A percentile compares a stretch with the other conserved stretches of the same genome.
Conservation (phyloP, 2,797 vertebrate genomes). For the Catamblyrhynchus diadema region DNA sequence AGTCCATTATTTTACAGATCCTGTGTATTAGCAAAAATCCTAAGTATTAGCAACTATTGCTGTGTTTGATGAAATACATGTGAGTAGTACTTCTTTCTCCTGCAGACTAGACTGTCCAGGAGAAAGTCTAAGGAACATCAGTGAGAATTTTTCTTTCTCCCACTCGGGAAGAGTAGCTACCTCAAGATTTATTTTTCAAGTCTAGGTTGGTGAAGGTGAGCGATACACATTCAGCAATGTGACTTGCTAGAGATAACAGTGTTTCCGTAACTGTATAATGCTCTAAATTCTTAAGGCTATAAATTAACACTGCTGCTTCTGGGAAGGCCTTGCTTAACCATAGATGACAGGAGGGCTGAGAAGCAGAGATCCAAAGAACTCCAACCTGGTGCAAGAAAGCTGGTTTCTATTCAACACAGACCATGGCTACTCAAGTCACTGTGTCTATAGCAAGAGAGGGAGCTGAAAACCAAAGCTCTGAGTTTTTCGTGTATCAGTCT, state of each 20-base stretch:
- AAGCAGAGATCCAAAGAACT: not conserved
- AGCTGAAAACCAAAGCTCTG: not conserved
- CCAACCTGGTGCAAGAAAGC: not conserved
- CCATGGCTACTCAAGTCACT: not conserved
- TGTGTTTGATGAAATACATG: not conserved
- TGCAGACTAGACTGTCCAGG: not conserved
- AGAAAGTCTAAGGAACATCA: not conserved
- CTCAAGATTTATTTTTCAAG: not conserved
- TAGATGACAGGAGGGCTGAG: not conserved
- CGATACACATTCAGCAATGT: not conserved
- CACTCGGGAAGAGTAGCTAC: not conserved
- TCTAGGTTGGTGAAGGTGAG: not conserved
- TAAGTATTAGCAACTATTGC: not conserved
- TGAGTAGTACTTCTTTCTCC: not conserved
- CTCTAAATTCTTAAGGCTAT: not conserved
- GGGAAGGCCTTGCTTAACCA: not conserved
- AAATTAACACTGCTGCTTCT: not conserved
- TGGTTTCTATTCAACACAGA: not conserved
- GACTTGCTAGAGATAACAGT: not conserved
- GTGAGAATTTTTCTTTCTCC: not conserved
- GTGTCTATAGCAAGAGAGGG: not conserved
- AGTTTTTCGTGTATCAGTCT: not conserved
- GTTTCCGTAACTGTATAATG: not conserved
- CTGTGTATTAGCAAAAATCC: not conserved
- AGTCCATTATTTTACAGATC: not conserved